A percentile compares a stretch with the other conserved stretches of the same genome.
phyloP scores from a whole-genome alignment of 1,140 invertebrate genomes.

The Arion vulgaris region DNA sequence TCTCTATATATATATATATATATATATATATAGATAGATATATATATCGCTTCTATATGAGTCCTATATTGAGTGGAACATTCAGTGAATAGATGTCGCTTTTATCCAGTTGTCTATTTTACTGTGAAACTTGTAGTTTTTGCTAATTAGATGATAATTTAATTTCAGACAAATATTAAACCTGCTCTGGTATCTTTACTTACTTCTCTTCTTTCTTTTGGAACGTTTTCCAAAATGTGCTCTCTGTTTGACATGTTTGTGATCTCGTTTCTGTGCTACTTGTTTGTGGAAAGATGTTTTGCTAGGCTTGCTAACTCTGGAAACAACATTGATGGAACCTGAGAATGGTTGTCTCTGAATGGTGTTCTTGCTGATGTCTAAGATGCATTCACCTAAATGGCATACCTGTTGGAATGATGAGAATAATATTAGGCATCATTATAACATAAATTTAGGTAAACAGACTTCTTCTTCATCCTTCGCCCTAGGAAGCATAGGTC shows the following conservation, averaged over 20 bases:
- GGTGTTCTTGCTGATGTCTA: constrained; percentile 17
- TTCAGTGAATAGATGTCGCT: too few species aligned
- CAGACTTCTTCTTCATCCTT: too few species aligned
- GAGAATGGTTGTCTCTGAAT: not conserved
- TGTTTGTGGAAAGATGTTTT: not conserved
- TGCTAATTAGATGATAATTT: not conserved
- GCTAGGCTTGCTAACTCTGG: not conserved
- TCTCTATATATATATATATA: too few species aligned
- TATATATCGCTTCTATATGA: too few species aligned
- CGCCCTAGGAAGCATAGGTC: too few species aligned
- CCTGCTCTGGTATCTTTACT: not conserved
- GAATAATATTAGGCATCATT: too few species aligned
- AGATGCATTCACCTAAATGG: constrained; percentile 42
- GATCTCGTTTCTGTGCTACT: not conserved
- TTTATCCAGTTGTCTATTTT: too few species aligned
- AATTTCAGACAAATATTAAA: not conserved
- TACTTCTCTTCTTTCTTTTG: not conserved
- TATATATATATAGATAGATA: too few species aligned
- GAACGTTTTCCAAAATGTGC: not conserved
- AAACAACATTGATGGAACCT: not conserved
- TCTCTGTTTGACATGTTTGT: not conserved
- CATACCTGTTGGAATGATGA: constrained; percentile 44
- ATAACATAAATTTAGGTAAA: too few species aligned
- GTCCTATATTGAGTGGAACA: too few species aligned
- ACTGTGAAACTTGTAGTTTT: too few species aligned